Conservation (phyloP, 1,140 invertebrate species). For the Cotesia typhae region DNA sequence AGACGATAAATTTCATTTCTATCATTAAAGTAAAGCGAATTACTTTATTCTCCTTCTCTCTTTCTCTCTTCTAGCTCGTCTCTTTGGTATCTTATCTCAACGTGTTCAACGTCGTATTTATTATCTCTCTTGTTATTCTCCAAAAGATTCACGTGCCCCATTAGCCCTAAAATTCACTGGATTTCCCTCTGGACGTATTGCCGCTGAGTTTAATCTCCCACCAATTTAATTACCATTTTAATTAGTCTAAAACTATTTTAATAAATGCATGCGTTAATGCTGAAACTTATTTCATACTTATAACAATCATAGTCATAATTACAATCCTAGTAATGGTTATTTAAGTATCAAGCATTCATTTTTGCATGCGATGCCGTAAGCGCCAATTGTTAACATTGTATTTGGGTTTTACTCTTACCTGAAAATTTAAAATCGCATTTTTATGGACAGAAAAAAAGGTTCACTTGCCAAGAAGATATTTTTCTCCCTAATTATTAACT, state of each 20-base stretch:
- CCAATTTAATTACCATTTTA: constrained; percentile 27
- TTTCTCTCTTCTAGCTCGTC: neutral
- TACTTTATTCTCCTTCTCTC: neutral
- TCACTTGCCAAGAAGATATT: too few relatives aligned
- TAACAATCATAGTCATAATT: neutral
- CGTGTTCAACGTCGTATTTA: too few relatives aligned
- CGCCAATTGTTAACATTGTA: too few relatives aligned
- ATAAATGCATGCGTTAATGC: constrained; percentile 9
- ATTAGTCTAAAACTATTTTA: constrained; percentile 10
- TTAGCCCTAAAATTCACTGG: constrained; percentile 14
- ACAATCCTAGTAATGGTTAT: neutral
- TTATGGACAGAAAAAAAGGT: too few relatives aligned
- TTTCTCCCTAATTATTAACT: too few relatives aligned
- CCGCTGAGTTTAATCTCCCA: constrained; percentile 12
- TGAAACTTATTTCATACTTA: too few relatives aligned
- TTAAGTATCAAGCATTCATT: neutral
- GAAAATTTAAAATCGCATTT: too few relatives aligned
- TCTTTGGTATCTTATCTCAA: too few relatives aligned
- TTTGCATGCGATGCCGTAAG: neutral
- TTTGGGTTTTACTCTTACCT: too few relatives aligned
- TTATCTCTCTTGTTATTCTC: too few relatives aligned
- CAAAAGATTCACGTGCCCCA: constrained; percentile 18
- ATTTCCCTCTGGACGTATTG: constrained; percentile 29
- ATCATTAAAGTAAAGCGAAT: constrained; percentile 6
- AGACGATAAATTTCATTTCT: constrained; percentile 19